Percentiles rank a stretch among this genome's conserved stretches.
Evolutionary conservation across 2,113 vertebrate genomes (phyloP).

Genomic region (Leptosomus discolor): DNA sequence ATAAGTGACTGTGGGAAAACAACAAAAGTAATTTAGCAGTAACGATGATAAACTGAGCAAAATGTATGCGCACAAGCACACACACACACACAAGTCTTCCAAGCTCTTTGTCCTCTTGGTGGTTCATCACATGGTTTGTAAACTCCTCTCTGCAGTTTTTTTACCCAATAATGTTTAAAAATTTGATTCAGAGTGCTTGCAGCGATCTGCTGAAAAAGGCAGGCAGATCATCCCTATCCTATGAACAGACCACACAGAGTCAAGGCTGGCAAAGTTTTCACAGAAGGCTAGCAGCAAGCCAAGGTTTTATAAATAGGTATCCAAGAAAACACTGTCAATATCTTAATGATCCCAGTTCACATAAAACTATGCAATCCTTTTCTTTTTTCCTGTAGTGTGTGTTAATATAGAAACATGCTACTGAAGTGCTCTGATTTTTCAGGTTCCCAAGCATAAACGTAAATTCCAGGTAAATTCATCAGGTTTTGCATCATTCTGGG

Average conservation of each 20-base stretch:
- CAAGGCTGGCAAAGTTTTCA: neutral
- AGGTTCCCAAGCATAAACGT: neutral
- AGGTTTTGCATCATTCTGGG: neutral
- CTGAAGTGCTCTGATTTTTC: neutral
- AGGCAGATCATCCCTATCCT: neutral
- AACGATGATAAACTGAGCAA: neutral
- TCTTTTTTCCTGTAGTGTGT: neutral
- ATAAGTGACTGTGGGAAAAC: neutral
- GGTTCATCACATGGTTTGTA: neutral
- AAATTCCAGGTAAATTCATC: neutral
- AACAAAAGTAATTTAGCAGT: neutral
- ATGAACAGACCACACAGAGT: neutral
- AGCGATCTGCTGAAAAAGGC: neutral
- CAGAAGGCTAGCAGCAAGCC: neutral
- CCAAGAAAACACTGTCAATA: neutral
- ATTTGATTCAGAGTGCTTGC: neutral
- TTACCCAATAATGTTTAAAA: neutral
- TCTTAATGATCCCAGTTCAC: neutral
- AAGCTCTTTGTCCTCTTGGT: neutral
- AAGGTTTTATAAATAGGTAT: neutral
- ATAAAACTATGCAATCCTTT: neutral
- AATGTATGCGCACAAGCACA: neutral
- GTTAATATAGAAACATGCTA: neutral
- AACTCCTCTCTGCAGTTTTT: neutral
- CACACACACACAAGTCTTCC: neutral